Percentiles rank a stretch among this genome's conserved stretches.
Conservation (phyloP, 2,888 invertebrate genomes). For the Ectemnius continuus region DNA sequence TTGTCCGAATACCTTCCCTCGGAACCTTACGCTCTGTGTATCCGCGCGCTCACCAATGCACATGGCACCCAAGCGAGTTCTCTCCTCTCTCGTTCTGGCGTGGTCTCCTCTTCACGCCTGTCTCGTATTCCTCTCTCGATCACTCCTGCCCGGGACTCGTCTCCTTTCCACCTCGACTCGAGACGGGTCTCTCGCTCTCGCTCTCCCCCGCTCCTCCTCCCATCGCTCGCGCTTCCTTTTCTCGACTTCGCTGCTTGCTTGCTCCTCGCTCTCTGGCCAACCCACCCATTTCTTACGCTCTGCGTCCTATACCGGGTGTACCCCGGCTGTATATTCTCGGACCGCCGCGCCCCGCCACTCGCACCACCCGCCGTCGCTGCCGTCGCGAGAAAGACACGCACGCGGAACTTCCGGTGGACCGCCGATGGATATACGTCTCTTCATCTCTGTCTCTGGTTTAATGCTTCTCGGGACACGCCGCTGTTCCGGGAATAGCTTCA, state of each 20-base stretch:
- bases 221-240: constrained; percentile 54
- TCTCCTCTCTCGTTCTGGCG: constrained; percentile 53
- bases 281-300: constrained; percentile 74
- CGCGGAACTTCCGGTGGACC: constrained; percentile 30
- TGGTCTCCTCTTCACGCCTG: constrained; percentile 45
- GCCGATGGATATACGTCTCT: background rate
- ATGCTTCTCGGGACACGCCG: background rate
- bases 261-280: constrained; percentile 65
- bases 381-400: background rate
- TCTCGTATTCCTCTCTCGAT: constrained; percentile 44
- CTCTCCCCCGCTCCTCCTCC: constrained; percentile 18
- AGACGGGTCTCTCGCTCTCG: constrained; percentile 15
- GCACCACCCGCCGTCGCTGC: constrained; percentile 18
- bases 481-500: constrained; percentile 1
- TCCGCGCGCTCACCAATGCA: constrained; percentile 67
- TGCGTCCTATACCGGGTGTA: constrained; percentile 64
- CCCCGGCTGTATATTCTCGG: constrained; percentile 24
- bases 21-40: constrained; percentile 63
- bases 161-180: background rate
- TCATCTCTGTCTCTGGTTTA: background rate
- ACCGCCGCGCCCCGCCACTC: background rate
- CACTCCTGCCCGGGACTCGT: constrained; percentile 32
- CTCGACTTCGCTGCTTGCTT: constrained; percentile 68
- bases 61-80: constrained; percentile 71
- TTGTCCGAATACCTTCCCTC: constrained; percentile 71